phyloP scores from a whole-genome alignment of 2,888 invertebrate species.

The Caenorhabditis doughertyi region DNA sequence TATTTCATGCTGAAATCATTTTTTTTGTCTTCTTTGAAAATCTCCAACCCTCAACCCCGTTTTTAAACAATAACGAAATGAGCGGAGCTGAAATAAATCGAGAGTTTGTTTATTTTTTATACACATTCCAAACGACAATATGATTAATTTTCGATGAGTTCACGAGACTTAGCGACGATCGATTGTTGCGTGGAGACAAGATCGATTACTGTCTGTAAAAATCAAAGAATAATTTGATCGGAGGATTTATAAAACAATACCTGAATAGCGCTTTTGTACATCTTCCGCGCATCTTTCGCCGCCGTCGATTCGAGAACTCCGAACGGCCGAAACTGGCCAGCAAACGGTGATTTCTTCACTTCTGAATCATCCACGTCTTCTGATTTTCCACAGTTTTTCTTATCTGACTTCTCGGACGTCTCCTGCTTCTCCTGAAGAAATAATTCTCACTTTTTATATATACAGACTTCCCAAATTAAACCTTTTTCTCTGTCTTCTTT shows the following conservation, averaged over 20 bases:
- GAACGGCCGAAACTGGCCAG: slow-evolving; percentile 65
- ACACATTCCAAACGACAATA: slow-evolving; percentile 3
- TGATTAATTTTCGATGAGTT: slow-evolving; percentile 17
- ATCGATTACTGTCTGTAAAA: slow-evolving; percentile 37
- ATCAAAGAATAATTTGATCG: neutral
- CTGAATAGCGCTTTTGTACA: slow-evolving; percentile 46
- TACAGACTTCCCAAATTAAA: too few relatives aligned
- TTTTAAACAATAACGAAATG: slow-evolving; percentile 13
- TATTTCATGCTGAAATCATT: slow-evolving; percentile 24
- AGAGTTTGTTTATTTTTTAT: slow-evolving; percentile 43
- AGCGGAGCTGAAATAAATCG: slow-evolving; percentile 57
- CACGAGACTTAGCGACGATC: slow-evolving; percentile 27
- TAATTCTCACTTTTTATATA: too few relatives aligned
- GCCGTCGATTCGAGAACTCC: slow-evolving; percentile 65
- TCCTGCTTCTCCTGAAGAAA: slow-evolving; percentile 5
- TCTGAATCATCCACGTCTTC: slow-evolving; percentile 50
- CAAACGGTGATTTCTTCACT: slow-evolving; percentile 27
- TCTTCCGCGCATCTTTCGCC: slow-evolving; percentile 64
- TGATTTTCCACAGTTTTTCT: slow-evolving; percentile 33
- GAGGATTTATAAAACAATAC: slow-evolving; percentile 8
- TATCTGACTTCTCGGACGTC: neutral
- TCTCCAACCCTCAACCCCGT: slow-evolving; percentile 28
- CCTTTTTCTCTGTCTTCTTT: neutral
- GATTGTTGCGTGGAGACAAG: slow-evolving; percentile 38
- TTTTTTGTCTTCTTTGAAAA: slow-evolving; percentile 30